Conservation (phyloP, 1,140 invertebrate species). For the Drosophila teissieri region DNA sequence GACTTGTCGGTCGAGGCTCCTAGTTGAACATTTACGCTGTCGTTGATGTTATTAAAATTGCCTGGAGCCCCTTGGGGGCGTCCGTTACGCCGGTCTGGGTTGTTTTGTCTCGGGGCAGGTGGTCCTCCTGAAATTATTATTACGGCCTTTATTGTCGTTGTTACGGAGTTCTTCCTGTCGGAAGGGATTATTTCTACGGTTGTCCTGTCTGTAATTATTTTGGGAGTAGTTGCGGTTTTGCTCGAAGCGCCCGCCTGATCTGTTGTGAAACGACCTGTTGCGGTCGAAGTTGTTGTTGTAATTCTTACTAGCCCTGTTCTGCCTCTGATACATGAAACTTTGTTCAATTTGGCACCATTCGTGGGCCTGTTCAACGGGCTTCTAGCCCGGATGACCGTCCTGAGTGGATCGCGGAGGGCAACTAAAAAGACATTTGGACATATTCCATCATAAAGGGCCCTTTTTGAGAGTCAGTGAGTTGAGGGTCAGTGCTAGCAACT, state of each 20-base stretch:
- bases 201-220: not conserved
- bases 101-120: not conserved
- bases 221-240: not conserved
- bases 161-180: not conserved
- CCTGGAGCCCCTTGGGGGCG: not conserved
- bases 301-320: not conserved
- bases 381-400: not conserved
- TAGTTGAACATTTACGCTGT: not conserved
- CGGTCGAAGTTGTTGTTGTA: too few relatives aligned
- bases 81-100: not conserved
- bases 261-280: not conserved
- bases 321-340: not conserved
- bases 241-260: not conserved
- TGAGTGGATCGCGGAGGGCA: not conserved
- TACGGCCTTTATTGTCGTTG: not conserved
- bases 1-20: slow-evolving; percentile 3
- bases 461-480: slow-evolving; percentile 1
- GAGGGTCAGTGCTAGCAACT: not conserved
- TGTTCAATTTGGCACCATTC: too few relatives aligned
- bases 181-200: not conserved
- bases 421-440: not conserved
- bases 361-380: not conserved
- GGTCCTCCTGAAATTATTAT: not conserved
- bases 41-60: too few relatives aligned
- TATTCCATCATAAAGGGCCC: not conserved